phyloP scores from a whole-genome alignment of 2,113 vertebrate genomes.

The Dryoscopus gambensis region DNA sequence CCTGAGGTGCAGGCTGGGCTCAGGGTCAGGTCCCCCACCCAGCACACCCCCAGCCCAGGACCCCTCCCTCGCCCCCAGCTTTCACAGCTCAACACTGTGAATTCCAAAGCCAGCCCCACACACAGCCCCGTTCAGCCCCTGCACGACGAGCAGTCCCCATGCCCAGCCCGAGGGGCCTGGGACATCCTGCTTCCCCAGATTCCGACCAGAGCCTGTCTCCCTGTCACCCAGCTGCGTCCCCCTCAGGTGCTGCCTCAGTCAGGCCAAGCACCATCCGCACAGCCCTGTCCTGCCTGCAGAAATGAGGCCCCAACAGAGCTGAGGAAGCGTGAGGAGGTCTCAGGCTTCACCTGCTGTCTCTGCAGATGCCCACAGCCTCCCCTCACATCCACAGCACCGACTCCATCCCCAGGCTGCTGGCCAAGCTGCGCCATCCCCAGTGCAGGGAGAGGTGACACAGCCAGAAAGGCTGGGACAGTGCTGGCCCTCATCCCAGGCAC shows the following conservation, averaged over 20 bases:
- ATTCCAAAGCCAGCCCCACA: not conserved
- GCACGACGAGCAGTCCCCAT: rapidly evolving
- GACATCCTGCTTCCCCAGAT: rapidly evolving
- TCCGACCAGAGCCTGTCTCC: not conserved
- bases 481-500: not conserved
- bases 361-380: not conserved
- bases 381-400: not conserved
- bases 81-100: not conserved
- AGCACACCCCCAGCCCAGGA: not conserved
- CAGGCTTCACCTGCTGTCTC: not conserved
- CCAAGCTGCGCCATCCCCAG: not conserved
- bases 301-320: not conserved
- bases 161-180: not conserved
- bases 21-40: not conserved
- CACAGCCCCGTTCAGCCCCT: not conserved
- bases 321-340: not conserved
- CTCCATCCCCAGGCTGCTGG: not conserved
- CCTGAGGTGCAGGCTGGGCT: not conserved
- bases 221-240: not conserved
- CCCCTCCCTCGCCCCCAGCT: not conserved
- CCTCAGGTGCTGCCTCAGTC: not conserved
- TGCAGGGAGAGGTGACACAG: not conserved
- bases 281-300: too few relatives aligned
- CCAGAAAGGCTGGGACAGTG: not conserved
- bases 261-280: rapidly evolving